Conservation (phyloP, 2,888 invertebrate species). For the Heteropelma amictum region DNA sequence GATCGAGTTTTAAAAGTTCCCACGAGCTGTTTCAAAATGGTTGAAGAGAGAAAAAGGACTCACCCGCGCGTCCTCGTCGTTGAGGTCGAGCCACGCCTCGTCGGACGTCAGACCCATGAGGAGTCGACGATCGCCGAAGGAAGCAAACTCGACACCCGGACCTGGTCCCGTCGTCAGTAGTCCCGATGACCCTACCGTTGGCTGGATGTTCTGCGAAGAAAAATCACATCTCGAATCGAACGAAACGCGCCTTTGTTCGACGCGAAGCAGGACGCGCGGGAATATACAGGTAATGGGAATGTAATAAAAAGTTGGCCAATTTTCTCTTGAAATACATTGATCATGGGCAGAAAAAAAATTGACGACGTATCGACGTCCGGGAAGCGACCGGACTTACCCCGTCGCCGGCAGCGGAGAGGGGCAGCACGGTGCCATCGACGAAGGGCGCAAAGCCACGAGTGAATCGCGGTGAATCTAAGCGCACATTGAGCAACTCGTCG, state of each 20-base stretch:
- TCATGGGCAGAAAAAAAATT: no score
- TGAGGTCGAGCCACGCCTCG: conserved; percentile 80
- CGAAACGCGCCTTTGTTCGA: no score
- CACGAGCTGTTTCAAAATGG: conserved; percentile 57
- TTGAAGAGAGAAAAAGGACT: conserved; percentile 43
- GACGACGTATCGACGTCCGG: background rate
- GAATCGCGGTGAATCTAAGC: conserved; percentile 89
- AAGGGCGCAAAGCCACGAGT: conserved; percentile 96
- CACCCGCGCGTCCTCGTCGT: conserved; percentile 76
- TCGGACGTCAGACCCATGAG: conserved; percentile 90
- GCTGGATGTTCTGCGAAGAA: no score
- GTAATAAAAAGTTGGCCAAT: no score
- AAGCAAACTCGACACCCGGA: conserved; percentile 89
- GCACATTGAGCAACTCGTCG: conserved; percentile 85
- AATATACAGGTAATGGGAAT: no score
- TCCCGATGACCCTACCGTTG: no score
- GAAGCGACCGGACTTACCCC: no score
- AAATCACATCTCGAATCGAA: no score
- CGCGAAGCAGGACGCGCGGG: no score
- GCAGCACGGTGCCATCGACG: conserved; percentile 92
- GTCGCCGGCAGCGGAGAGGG: conserved; percentile 68
- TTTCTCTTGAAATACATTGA: no score
- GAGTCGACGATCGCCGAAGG: conserved; percentile 89
- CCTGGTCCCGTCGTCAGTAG: conserved; percentile 82
- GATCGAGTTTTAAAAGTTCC: no score